These are phyloP conservation scores for Octodonta nipae DNA, from an alignment of 2,888 invertebrate species.

Conservation along the genomic window DNA sequence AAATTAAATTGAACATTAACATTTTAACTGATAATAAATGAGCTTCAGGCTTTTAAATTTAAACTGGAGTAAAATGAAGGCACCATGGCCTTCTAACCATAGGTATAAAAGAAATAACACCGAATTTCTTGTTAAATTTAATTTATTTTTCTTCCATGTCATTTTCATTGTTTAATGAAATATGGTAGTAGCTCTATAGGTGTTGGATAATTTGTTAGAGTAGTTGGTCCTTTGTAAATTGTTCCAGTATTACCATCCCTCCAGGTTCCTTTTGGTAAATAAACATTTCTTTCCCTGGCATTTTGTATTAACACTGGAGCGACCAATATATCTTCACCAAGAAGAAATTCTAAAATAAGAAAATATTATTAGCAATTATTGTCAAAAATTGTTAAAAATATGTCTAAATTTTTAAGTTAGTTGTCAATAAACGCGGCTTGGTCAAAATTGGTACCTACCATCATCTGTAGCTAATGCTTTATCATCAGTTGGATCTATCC, in stretches of 20 bases:
- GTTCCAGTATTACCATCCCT: constrained; percentile 43
- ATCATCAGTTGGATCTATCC: constrained; percentile 57
- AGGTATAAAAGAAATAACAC: too few relatives aligned
- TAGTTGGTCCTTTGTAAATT: constrained; percentile 44
- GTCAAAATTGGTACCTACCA: too few relatives aligned
- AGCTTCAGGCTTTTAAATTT: too few relatives aligned
- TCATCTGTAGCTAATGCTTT: constrained; percentile 46
- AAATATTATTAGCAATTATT: not conserved
- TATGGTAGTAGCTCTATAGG: constrained; percentile 56
- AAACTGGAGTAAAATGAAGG: too few relatives aligned
- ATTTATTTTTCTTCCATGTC: too few relatives aligned
- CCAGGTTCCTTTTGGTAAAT: constrained; percentile 66
- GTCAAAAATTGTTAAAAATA: not conserved
- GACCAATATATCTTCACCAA: constrained; percentile 63
- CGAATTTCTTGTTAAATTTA: too few relatives aligned
- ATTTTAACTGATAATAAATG: too few relatives aligned
- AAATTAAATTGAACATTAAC: too few relatives aligned
- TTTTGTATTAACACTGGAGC: constrained; percentile 61
- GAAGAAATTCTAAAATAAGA: constrained; percentile 52
- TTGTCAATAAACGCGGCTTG: not conserved
- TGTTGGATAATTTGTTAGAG: constrained; percentile 51
- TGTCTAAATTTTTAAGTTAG: too few relatives aligned
- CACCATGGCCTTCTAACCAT: too few relatives aligned
- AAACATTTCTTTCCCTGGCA: constrained; percentile 51
- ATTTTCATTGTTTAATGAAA: too few relatives aligned